Percentiles rank a stretch among this genome's conserved stretches.
phyloP scores from a whole-genome alignment of 2,113 vertebrate species.

The Anthoscopus minutus region DNA sequence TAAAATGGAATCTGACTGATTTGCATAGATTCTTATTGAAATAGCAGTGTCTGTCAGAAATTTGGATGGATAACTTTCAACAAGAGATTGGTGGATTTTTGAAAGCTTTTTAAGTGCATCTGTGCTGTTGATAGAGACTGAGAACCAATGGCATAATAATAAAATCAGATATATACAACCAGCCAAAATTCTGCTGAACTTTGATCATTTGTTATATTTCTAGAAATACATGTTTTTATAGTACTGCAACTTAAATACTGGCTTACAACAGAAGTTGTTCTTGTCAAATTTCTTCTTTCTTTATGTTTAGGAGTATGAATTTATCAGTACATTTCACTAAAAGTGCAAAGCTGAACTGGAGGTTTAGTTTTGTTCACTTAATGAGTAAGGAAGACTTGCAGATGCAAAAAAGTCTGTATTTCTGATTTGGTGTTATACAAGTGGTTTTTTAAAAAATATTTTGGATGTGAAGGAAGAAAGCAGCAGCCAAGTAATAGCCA shows the following conservation, averaged over 20 bases:
- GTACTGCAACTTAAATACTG: neutral
- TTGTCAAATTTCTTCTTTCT: neutral
- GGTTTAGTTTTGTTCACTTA: neutral
- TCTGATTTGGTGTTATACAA: neutral
- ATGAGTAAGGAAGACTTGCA: neutral
- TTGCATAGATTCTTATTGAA: neutral
- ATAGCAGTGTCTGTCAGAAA: neutral
- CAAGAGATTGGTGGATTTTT: neutral
- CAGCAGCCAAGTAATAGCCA: neutral
- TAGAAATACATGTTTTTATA: neutral
- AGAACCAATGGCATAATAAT: neutral
- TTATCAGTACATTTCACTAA: neutral
- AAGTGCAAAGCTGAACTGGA: neutral
- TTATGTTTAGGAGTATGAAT: neutral
- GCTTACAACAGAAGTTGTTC: neutral
- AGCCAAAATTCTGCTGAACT: neutral
- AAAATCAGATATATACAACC: neutral
- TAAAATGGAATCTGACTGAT: neutral
- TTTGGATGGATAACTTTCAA: neutral
- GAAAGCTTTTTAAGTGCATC: neutral
- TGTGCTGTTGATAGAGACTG: neutral
- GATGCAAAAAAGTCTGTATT: neutral
- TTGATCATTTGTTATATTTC: neutral
- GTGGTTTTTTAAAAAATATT: neutral
- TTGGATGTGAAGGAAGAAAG: neutral